These are phyloP conservation scores for Toxotes chatareus DNA, from an alignment of 2,113 vertebrate genomes.

Conservation along the genomic window DNA sequence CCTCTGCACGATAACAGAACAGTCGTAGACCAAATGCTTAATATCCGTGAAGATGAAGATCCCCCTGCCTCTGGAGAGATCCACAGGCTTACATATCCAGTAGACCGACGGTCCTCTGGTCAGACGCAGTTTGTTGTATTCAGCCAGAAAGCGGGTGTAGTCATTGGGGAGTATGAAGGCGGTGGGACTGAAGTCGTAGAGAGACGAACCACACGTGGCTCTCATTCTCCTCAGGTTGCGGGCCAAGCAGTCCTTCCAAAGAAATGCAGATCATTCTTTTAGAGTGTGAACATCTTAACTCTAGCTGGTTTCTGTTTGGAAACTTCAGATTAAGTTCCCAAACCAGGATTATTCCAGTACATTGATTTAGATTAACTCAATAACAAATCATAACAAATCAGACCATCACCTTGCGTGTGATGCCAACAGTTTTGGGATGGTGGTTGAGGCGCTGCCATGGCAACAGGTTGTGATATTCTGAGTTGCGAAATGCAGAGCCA, in stretches of 20 bases:
- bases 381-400: too few relatives aligned
- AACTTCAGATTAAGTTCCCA: too few relatives aligned
- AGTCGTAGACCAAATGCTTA: constrained; percentile 83
- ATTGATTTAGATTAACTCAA: too few relatives aligned
- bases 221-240: constrained; percentile 84
- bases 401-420: constrained; percentile 83
- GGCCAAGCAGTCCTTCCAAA: constrained; percentile 82
- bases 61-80: constrained; percentile 85
- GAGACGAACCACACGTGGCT: constrained; percentile 73
- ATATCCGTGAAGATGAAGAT: constrained; percentile 88
- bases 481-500: constrained; percentile 77
- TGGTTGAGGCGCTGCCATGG: constrained; percentile 90
- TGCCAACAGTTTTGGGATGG: constrained; percentile 83
- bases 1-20: constrained; percentile 83
- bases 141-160: constrained; percentile 82
- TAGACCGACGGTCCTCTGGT: constrained; percentile 49
- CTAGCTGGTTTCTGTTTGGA: too few relatives aligned
- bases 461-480: constrained; percentile 78
- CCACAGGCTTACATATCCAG: constrained; percentile 89
- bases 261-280: background rate
- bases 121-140: constrained; percentile 78
- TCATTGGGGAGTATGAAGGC: constrained; percentile 86
- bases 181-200: constrained; percentile 85
- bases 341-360: too few relatives aligned
- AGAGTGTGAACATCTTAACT: background rate